Conservation (phyloP, 2,797 vertebrate species). For the Synanceia verrucosa region DNA sequence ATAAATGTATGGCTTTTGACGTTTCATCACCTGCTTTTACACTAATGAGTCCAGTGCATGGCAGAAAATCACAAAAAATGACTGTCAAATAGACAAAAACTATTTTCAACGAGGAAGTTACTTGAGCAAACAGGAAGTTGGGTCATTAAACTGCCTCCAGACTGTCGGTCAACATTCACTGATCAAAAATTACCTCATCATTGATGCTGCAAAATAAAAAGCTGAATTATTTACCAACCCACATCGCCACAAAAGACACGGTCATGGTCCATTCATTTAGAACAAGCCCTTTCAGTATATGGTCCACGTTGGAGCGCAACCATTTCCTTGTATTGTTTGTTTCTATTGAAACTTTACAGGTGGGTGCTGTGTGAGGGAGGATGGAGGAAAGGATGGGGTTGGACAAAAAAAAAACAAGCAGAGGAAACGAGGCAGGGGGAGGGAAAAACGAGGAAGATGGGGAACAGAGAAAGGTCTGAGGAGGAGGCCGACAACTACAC, state of each 20-base stretch:
- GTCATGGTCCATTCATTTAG: constrained; percentile 9
- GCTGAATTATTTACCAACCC: not conserved
- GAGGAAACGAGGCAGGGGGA: constrained; percentile 31
- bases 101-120: not conserved
- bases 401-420: constrained; percentile 3
- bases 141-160: constrained; percentile 17
- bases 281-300: constrained; percentile 25
- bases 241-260: not conserved
- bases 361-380: constrained; percentile 45
- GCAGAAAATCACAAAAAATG: not conserved
- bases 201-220: constrained; percentile 13
- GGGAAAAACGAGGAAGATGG: not conserved
- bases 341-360: constrained; percentile 64
- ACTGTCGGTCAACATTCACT: not conserved
- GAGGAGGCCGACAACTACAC: constrained; percentile 7
- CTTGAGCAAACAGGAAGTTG: constrained; percentile 19
- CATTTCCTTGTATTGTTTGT: constrained; percentile 81
- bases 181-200: constrained; percentile 34
- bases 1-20: not conserved
- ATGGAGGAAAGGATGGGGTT: constrained; percentile 5
- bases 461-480: constrained; percentile 14
- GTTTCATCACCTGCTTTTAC: not conserved
- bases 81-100: not conserved
- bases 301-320: constrained; percentile 22
- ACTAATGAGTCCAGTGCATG: not conserved